Percentiles rank a stretch among this genome's conserved stretches.
These are phyloP conservation scores for Ornithorhynchus anatinus DNA, from an alignment of 2,113 vertebrate genomes.

Conservation along the genomic window DNA sequence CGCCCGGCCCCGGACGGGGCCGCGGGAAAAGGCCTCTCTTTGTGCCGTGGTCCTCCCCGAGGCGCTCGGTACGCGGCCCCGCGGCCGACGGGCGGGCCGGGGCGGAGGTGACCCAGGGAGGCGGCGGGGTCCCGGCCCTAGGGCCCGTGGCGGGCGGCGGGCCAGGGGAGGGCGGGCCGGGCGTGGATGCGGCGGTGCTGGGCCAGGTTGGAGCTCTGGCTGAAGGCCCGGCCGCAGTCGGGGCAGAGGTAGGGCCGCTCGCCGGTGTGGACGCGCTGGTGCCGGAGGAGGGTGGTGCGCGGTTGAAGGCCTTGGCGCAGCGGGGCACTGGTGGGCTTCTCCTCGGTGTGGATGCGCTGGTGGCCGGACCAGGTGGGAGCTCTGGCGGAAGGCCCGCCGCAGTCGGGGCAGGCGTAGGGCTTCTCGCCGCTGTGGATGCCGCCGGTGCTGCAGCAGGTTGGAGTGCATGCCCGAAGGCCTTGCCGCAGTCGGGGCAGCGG, in stretches of 20 bases:
- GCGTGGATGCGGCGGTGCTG: slow-evolving; percentile 48
- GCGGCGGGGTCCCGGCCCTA: slow-evolving; percentile 50
- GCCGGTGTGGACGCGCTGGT: too few relatives aligned
- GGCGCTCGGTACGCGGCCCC: too few relatives aligned
- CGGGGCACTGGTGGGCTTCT: neutral
- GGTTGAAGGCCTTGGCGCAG: slow-evolving; percentile 34
- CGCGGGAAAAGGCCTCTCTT: too few relatives aligned
- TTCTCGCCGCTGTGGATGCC: slow-evolving; percentile 14
- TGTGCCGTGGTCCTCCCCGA: too few relatives aligned
- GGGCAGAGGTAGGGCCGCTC: slow-evolving; percentile 39
- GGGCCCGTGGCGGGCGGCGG: slow-evolving; percentile 48
- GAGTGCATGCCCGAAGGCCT: neutral
- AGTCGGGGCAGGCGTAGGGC: slow-evolving; percentile 19
- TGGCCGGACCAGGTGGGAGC: slow-evolving; percentile 39
- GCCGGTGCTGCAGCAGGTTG: neutral
- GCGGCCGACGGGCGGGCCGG: too few relatives aligned
- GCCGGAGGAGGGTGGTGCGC: slow-evolving; percentile 29
- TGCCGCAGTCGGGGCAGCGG: neutral
- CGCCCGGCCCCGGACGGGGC: too few relatives aligned
- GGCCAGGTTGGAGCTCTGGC: slow-evolving; percentile 38
- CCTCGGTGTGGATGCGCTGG: slow-evolving; percentile 42
- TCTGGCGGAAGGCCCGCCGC: neutral
- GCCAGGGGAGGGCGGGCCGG: neutral
- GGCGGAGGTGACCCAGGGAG: too few relatives aligned
- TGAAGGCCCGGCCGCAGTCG: slow-evolving; percentile 54